These are phyloP conservation scores for Phycodurus eques DNA, from an alignment of 2,113 vertebrate species.

Conservation along the genomic window DNA sequence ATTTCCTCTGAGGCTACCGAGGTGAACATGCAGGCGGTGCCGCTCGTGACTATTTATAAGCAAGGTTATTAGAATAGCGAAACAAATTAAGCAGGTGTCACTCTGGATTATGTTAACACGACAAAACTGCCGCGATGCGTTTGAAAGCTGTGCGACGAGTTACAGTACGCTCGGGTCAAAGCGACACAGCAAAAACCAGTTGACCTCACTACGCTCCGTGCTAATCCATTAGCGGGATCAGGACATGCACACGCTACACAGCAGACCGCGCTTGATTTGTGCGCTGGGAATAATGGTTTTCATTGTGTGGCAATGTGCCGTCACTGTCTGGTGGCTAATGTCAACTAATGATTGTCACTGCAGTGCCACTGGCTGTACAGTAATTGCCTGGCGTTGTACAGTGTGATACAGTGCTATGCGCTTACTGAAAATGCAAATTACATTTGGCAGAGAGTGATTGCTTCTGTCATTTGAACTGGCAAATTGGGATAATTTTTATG, in stretches of 20 bases:
- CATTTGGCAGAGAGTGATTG: conserved; percentile 21
- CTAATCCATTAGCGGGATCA: conserved; percentile 50
- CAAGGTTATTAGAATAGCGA: conserved; percentile 66
- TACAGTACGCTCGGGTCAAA: conserved; percentile 32
- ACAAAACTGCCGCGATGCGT: conserved; percentile 41
- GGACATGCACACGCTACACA: conserved; percentile 23
- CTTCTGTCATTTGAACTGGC: conserved; percentile 29
- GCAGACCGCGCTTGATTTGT: conserved; percentile 34
- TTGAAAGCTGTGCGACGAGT: conserved; percentile 29
- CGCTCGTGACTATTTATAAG: conserved; percentile 63
- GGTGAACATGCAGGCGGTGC: conserved; percentile 56
- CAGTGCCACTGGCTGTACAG: conserved; percentile 24
- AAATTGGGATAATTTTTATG: conserved; percentile 23
- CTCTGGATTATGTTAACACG: conserved; percentile 68
- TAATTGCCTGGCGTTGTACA: background rate
- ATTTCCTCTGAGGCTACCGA: conserved; percentile 64
- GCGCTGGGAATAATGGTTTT: conserved; percentile 49
- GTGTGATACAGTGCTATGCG: background rate
- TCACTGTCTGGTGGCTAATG: conserved; percentile 53
- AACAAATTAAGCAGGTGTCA: conserved; percentile 73
- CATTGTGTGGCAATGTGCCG: conserved; percentile 37
- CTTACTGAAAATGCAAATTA: background rate
- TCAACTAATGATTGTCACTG: conserved; percentile 46
- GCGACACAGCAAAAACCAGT: conserved; percentile 21
- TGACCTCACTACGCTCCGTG: conserved; percentile 42